Evolutionary conservation across 2,888 invertebrate genomes (phyloP).

Genomic region (Drosophila subsilvestris): DNA sequence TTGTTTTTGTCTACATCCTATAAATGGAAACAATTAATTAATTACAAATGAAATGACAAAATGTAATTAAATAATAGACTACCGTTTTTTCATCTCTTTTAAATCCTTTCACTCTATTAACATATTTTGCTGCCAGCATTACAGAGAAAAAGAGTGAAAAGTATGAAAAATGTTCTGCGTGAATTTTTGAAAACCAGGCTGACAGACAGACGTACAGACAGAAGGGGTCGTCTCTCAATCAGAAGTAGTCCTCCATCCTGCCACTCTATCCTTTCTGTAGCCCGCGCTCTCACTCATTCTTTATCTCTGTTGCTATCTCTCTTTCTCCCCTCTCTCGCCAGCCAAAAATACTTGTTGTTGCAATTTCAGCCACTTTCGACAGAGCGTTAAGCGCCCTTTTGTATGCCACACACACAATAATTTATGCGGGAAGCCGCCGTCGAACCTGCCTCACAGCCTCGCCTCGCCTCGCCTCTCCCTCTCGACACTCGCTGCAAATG

Average conservation of each 20-base stretch:
- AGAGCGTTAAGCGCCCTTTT: slow-evolving; percentile 69
- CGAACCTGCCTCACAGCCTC: slow-evolving; percentile 34
- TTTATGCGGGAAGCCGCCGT: slow-evolving; percentile 63
- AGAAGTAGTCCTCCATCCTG: slow-evolving; percentile 24
- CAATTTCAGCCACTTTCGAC: slow-evolving; percentile 59
- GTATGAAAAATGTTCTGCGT: too few relatives aligned
- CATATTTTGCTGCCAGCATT: too few relatives aligned
- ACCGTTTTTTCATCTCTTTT: too few relatives aligned
- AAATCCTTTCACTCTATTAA: too few relatives aligned
- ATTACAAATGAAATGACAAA: too few relatives aligned
- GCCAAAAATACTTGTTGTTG: slow-evolving; percentile 29
- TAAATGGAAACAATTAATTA: too few relatives aligned
- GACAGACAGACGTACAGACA: not conserved
- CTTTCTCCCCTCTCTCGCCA: not conserved
- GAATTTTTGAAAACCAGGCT: slow-evolving; percentile 18
- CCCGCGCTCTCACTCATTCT: not conserved
- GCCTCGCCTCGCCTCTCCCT: not conserved
- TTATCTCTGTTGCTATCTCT: not conserved
- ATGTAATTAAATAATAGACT: too few relatives aligned
- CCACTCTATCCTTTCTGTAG: slow-evolving; percentile 5
- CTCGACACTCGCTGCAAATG: slow-evolving; percentile 50
- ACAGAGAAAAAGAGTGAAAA: too few relatives aligned
- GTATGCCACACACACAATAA: slow-evolving; percentile 75
- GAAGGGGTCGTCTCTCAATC: slow-evolving; percentile 27
- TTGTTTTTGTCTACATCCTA: too few relatives aligned